Conservation (phyloP, 2,888 invertebrate genomes). For the Philereme vetulata region DNA sequence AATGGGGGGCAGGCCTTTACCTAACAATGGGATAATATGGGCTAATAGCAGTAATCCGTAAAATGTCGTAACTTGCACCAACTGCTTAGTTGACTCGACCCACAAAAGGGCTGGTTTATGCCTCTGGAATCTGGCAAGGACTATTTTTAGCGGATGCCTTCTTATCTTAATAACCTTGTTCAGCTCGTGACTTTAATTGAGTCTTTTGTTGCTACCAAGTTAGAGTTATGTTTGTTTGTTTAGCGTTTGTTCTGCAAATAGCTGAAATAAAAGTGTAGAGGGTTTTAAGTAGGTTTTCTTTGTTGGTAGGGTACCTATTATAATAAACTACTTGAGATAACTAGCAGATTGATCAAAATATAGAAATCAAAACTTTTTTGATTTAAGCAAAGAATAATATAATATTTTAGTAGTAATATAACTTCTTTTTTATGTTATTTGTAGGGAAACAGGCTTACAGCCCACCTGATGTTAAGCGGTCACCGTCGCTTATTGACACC, state of each 20-base stretch:
- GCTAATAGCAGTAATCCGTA: not conserved
- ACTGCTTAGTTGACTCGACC: conserved; percentile 46
- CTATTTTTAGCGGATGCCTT: conserved; percentile 55
- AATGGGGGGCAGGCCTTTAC: too few species aligned
- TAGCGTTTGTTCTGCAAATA: conserved; percentile 21
- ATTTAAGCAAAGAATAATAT: not conserved
- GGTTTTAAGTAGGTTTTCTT: conserved; percentile 4
- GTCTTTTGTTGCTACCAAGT: conserved; percentile 44
- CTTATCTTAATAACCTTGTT: conserved; percentile 62
- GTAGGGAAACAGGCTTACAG: too few species aligned
- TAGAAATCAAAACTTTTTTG: not conserved
- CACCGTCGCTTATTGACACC: too few species aligned
- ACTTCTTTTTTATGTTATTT: too few species aligned
- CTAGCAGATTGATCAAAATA: not conserved
- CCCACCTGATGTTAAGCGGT: too few species aligned
- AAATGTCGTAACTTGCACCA: conserved; percentile 41
- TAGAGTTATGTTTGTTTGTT: conserved; percentile 32
- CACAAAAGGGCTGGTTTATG: conserved; percentile 54
- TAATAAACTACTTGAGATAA: conserved; percentile 9
- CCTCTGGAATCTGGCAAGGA: conserved; percentile 49
- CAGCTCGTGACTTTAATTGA: conserved; percentile 56
- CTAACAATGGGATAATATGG: too few species aligned
- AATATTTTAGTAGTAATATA: too few species aligned
- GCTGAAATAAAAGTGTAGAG: conserved; percentile 18
- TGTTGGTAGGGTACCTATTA: conserved; percentile 10